phyloP scores from a whole-genome alignment of 1,140 invertebrate species.

The Lepidurus arcticus region DNA sequence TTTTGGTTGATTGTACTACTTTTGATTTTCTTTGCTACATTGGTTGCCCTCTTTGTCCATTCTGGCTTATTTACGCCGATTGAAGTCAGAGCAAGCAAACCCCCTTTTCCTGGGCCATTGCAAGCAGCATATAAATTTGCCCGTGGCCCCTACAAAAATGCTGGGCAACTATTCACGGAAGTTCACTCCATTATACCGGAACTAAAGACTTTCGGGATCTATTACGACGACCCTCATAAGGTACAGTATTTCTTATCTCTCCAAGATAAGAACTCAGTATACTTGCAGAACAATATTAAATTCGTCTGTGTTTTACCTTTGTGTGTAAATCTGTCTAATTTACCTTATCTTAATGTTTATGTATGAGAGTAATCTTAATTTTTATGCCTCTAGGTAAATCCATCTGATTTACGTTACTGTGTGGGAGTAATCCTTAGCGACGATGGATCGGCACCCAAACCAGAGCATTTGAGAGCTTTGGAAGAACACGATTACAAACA shows the following conservation, averaged over 20 bases:
- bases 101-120: conserved; percentile 41
- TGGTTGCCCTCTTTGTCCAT: conserved; percentile 41
- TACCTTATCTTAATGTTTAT: conserved; percentile 45
- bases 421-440: conserved; percentile 45
- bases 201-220: conserved; percentile 45
- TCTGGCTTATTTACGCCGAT: conserved; percentile 43
- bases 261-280: not conserved
- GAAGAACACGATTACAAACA: conserved; percentile 44
- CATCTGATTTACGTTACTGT: conserved; percentile 43
- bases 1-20: conserved; percentile 39
- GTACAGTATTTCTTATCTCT: conserved; percentile 38
- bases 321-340: conserved; percentile 37
- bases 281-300: not conserved
- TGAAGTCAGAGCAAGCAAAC: conserved; percentile 43
- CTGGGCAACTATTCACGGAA: conserved; percentile 45
- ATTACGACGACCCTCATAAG: conserved; percentile 48
- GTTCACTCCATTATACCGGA: conserved; percentile 42
- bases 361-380: conserved; percentile 43
- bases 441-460: conserved; percentile 37
- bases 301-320: not conserved
- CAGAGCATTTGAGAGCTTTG: conserved; percentile 36
- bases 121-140: conserved; percentile 47
- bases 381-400: conserved; percentile 40
- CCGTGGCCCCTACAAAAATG: conserved; percentile 46
- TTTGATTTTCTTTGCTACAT: conserved; percentile 41